Evolutionary conservation across 2,113 vertebrate species (phyloP).

Genomic region (Tragulus kanchil): DNA sequence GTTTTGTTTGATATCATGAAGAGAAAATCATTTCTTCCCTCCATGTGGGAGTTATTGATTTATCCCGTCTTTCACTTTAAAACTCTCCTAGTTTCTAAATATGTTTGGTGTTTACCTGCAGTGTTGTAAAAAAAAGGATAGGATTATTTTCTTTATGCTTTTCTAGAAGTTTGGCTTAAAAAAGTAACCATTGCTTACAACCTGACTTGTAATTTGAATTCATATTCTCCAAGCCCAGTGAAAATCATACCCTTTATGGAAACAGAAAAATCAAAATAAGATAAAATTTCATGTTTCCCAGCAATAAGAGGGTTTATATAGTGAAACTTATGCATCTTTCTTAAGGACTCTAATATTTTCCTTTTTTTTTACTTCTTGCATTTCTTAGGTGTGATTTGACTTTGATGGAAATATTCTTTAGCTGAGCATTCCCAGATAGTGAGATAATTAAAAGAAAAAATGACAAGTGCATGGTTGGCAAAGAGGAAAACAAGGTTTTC

Average conservation of each 20-base stretch:
- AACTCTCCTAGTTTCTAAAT: constrained; percentile 76
- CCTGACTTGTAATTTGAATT: constrained; percentile 67
- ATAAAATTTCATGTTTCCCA: constrained; percentile 35
- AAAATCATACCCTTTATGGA: constrained; percentile 45
- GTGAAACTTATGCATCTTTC: constrained; percentile 35
- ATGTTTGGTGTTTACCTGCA: constrained; percentile 80
- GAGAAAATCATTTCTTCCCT: constrained; percentile 75
- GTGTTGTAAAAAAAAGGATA: constrained; percentile 54
- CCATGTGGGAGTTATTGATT: constrained; percentile 74
- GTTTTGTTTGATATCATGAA: constrained; percentile 75
- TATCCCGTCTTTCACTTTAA: constrained; percentile 71
- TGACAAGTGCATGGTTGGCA: neutral
- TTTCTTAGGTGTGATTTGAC: neutral
- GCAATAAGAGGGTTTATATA: neutral
- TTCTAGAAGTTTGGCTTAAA: constrained; percentile 63
- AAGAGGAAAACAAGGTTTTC: constrained; percentile 53
- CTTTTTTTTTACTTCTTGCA: constrained; percentile 33
- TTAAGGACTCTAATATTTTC: neutral
- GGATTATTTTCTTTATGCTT: constrained; percentile 63
- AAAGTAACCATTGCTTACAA: constrained; percentile 59
- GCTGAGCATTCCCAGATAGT: neutral
- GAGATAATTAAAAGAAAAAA: constrained; percentile 30
- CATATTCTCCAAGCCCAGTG: constrained; percentile 26
- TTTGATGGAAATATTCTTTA: constrained; percentile 31
- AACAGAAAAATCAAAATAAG: constrained; percentile 48